A percentile compares a stretch with the other conserved stretches of the same genome.
Evolutionary conservation across 2,113 vertebrate species (phyloP).

Genomic region (Aplodontia rufa): DNA sequence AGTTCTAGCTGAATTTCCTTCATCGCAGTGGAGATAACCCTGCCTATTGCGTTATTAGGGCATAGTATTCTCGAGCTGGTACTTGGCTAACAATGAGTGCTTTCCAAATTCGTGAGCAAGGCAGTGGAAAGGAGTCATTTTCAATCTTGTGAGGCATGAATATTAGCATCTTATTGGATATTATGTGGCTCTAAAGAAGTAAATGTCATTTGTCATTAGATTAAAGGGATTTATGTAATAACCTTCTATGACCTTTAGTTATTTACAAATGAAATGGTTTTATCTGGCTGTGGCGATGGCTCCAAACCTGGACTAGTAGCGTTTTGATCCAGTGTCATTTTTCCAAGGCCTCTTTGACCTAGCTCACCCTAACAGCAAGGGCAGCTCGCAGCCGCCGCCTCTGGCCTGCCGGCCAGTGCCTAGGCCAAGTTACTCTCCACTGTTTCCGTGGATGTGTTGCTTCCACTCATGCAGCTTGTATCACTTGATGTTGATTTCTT

Average conservation of each 20-base stretch:
- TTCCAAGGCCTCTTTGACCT: background rate
- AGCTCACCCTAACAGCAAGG: background rate
- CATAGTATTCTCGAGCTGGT: constrained; percentile 25
- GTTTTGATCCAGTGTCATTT: background rate
- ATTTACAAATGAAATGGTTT: constrained; percentile 42
- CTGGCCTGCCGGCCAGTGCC: background rate
- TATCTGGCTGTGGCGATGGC: background rate
- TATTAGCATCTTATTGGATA: constrained; percentile 23
- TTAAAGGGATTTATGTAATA: constrained; percentile 48
- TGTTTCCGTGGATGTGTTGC: background rate
- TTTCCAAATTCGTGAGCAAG: constrained; percentile 3
- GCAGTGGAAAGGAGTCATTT: constrained; percentile 17
- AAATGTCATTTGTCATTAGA: constrained; percentile 59
- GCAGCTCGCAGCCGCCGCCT: background rate
- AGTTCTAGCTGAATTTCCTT: background rate
- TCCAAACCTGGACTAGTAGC: background rate
- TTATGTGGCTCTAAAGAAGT: constrained; percentile 15
- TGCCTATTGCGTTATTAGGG: background rate
- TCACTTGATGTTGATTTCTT: constrained; percentile 50
- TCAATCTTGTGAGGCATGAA: constrained; percentile 5
- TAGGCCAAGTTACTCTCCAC: background rate
- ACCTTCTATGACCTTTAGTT: background rate
- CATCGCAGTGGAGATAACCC: background rate
- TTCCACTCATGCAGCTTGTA: background rate
- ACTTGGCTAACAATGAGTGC: background rate